Evolutionary conservation across 1,140 invertebrate genomes (phyloP).

Genomic region (Diorhabda carinulata): DNA sequence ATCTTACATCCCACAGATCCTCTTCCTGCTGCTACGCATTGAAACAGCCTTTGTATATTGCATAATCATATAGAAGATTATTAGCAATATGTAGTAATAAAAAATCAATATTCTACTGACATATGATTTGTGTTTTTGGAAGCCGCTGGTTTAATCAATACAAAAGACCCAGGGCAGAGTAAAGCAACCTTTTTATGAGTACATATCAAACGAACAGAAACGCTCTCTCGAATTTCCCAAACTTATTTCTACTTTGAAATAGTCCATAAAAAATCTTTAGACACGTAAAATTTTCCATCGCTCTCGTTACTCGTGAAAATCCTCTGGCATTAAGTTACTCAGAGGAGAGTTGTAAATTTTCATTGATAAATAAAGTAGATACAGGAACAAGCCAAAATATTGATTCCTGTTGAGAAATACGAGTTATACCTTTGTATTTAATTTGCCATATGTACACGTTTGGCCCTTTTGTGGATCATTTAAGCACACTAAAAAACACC

Average conservation of each 20-base stretch:
- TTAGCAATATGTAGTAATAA: too few relatives aligned
- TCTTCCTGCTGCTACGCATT: too few relatives aligned
- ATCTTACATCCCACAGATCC: neutral
- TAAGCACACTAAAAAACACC: neutral
- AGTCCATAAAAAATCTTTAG: neutral
- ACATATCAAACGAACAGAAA: neutral
- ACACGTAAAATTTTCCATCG: neutral
- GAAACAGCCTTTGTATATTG: too few relatives aligned
- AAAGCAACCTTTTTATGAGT: constrained; percentile 1
- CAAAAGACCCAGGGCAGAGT: neutral
- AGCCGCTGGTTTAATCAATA: neutral
- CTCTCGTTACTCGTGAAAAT: neutral
- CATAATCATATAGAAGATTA: too few relatives aligned
- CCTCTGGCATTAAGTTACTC: neutral
- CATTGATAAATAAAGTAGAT: constrained; percentile 3
- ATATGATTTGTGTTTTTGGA: too few relatives aligned
- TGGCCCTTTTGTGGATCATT: neutral
- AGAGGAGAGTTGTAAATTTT: neutral
- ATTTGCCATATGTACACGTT: neutral
- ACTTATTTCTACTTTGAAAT: constrained; percentile 1
- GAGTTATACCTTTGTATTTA: neutral
- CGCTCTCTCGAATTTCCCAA: neutral
- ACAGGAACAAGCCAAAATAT: neutral
- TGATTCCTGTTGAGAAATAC: neutral
- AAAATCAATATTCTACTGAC: too few relatives aligned